Evolutionary conservation across 2,888 invertebrate species (phyloP), one percentile per base, ranked within the genome.

Genomic region (Shargacucullia verbasci): DNA sequence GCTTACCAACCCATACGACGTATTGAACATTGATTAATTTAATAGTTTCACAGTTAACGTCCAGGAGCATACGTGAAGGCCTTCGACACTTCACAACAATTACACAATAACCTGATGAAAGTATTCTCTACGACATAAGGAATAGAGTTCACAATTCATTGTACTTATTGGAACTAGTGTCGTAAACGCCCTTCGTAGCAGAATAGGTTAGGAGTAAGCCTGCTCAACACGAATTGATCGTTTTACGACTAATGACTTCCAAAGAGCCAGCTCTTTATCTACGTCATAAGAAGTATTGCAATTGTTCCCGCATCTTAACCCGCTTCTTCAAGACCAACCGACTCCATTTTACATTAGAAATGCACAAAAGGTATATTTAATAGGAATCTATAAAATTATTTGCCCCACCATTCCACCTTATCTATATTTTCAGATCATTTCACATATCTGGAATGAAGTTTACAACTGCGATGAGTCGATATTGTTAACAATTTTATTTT

Each of bases 331-430:
- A 69, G 11, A 39, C 39, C 25, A 40, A 40, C 34, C 6, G 33
- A 56, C 49, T 46, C 46, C 52, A 52, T 48, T 41, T 57, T 49
- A 58, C 35, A 49, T 70, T 54, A 67, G 70, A 80, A 83, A 81
- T 83, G 79, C 82, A 79, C 79, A 63, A 66, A 44, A 49, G 49
- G 47, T 79, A 71, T 46, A 77, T 60, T 84, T 85, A 84, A 81
- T 86, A 86, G 85, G 85, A 86, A 85, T 83, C 80, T 80, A 79
- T 64, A 53, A 53, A 58, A 70, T 9, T 29, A 29, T 76, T 72
- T 72, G 53, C 70, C 66, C 53, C 69, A 55, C 47, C 59, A 54
- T 55, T 58, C 59, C 57, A 53, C 45, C 65, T 53, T 69, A 67
- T 56, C 45, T 60, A 69, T 60, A 70, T 63, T 56, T 61, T 81